phyloP scores from a whole-genome alignment of 1,140 invertebrate species.

The Stenopsyche tienmushanensis region DNA sequence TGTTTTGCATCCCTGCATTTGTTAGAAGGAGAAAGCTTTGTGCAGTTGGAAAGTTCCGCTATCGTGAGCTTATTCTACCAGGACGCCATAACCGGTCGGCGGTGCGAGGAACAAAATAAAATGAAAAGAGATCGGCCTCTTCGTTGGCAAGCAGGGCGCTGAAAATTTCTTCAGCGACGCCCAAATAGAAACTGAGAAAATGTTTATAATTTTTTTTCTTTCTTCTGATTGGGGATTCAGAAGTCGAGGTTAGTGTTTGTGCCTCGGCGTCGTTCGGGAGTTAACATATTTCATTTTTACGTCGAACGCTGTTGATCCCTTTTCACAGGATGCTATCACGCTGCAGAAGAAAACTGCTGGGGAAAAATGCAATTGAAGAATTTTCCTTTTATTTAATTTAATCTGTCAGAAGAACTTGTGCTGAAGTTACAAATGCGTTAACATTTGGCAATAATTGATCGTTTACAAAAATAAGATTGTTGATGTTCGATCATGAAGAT shows the following conservation, averaged over 20 bases:
- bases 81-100: conserved; percentile 38
- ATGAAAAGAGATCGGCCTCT: too few species aligned
- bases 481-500: not conserved
- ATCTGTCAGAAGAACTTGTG: not conserved
- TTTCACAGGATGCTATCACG: conserved; percentile 14
- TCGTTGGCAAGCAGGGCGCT: too few species aligned
- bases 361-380: too few species aligned
- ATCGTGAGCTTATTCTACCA: conserved; percentile 43
- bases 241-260: not conserved
- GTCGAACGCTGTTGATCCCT: conserved; percentile 19
- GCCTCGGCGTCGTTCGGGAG: not conserved
- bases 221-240: conserved; percentile 14
- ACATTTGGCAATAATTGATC: not conserved
- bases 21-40: conserved; percentile 41
- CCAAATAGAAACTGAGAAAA: conserved; percentile 6
- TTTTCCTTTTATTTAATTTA: not conserved
- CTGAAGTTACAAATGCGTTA: not conserved
- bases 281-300: conserved; percentile 15
- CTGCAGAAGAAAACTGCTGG: not conserved
- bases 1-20: conserved; percentile 18
- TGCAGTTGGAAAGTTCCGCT: conserved; percentile 35
- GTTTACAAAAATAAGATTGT: not conserved
- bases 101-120: too few species aligned
- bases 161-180: not conserved
- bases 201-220: conserved; percentile 26